Evolutionary conservation across 2,797 vertebrate genomes (phyloP), one percentile per base, ranked within the genome.

Genomic region (Sylvia borin): DNA sequence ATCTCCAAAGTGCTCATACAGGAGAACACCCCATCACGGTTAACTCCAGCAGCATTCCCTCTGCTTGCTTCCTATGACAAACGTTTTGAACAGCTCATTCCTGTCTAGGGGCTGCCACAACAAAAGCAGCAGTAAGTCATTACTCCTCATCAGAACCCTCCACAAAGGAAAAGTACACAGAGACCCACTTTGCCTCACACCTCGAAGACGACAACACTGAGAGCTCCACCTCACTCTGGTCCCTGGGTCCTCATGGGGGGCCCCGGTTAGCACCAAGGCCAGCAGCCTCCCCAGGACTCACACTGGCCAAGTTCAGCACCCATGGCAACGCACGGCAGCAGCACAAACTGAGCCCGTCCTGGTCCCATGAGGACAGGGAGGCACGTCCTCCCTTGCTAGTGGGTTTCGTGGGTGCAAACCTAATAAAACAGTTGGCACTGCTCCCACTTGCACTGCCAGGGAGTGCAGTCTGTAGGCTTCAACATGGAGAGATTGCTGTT

Each of bases 371-470:
- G 83, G 61, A 91, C 62, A 62, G 50, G 42, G 29, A 78, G 61
- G 27, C 58, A 58, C 45, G 50, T 40, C 57, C 36, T 73, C 45
- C 48, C 45, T n/a, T 61, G 40, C 61, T 50, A 61, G 88, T 76
- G 79, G 64, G 70, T 75, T 92, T 64, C 7, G 1, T 76, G 94
- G 95, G 92, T 84, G 91, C 90, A 95, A 90, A 75, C 85, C 88
- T 88, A 84, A 94, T 90, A 88, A 81, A 94, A 53, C 61, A 83
- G 40, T 20, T 91, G 84, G 88, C 86, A 61, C 42, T 6, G 4
- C 55, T 94, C 81, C 78, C 62, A 55, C 57, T 64, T 70, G 31
- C 73, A 24, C 66, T 78, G 70, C 79, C 91, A 88, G 91, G 75
- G 73, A 93, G 75, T 75, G 70, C 51, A 78, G 76, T 68, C 76